Evolutionary conservation across 2,797 vertebrate species (phyloP), one percentile per base, ranked within the genome.

Genomic region (Hippopotamyrus pictus): DNA sequence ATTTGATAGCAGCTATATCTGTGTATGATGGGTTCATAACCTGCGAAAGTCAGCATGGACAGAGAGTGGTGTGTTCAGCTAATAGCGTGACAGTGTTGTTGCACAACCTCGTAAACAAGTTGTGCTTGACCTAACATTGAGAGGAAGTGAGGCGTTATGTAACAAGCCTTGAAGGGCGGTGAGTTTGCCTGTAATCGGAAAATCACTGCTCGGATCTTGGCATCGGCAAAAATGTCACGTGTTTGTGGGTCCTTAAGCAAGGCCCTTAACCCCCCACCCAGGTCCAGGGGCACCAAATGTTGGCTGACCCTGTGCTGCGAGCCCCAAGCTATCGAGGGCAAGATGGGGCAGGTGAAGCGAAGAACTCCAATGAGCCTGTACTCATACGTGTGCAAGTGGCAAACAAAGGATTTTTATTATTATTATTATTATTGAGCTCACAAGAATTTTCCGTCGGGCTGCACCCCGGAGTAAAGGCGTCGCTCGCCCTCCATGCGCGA

Each of bases 391-490:
- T 33, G 69, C 29, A 41, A 76, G 41, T 3, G 33, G 69, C 14
- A 19, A 19, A 41, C 33, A 19, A 41, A 41, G 5, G 33, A 76
- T 73, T 33, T 29, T 29, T 65, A 69, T 73, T 37, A 37, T 73
- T 41, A 41, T 41, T 62, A 62, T 25, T 73, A 76, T 41, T 41
- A 41, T 76, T 33, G 65, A 41, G 96, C 98, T 95, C 94, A 99
- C 98, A 99, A 94, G 93, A 98, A 99, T 94, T 98, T 99, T 90
- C 98, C 98, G 11, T 99, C 98, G 0, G 97, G 97, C 69, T 99
- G 98, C 0, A 93, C 94, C 83, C 97, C 97, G 0, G 95, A 95
- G 92, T 98, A 99, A n/a, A 99, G 97, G 3, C 97, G 95, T 87
- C 97, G 93, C 69, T 99, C 98, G 0, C 97, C 96, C 90, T 99